Evolutionary conservation across 1,140 invertebrate genomes (phyloP).

Genomic region (Drosophila obscura): DNA sequence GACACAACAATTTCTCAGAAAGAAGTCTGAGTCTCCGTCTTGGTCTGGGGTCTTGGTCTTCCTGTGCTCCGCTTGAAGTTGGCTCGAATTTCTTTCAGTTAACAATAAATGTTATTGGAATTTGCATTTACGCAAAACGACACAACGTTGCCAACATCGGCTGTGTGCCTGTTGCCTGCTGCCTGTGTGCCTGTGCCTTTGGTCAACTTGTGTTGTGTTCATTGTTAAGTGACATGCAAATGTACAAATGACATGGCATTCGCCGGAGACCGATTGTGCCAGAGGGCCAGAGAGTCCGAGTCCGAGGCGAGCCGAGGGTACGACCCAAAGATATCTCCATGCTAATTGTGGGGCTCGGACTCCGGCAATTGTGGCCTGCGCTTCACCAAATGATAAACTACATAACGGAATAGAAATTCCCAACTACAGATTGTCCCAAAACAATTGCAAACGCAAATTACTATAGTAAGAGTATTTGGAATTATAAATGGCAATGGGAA

Average conservation of each 20-base stretch:
- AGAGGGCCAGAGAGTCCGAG: neutral
- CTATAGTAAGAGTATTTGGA: too few species aligned
- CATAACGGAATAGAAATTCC: neutral
- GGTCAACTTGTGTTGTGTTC: slow-evolving; percentile 45
- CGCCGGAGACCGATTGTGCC: slow-evolving; percentile 12
- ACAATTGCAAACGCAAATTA: slow-evolving; percentile 11
- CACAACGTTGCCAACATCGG: neutral
- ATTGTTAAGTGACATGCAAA: slow-evolving; percentile 75
- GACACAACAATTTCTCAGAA: slow-evolving; percentile 44
- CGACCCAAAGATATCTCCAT: slow-evolving; percentile 6
- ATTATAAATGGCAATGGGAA: slow-evolving; percentile 4
- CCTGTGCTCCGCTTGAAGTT: slow-evolving; percentile 44
- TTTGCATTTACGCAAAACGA: slow-evolving; percentile 38
- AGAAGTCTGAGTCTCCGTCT: slow-evolving; percentile 36
- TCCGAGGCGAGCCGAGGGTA: neutral
- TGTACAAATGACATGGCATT: slow-evolving; percentile 72
- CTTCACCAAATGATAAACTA: slow-evolving; percentile 20
- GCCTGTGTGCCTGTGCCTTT: slow-evolving; percentile 10
- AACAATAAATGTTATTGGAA: slow-evolving; percentile 52
- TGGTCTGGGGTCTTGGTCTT: slow-evolving; percentile 9
- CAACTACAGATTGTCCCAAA: neutral
- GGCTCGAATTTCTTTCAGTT: slow-evolving; percentile 49
- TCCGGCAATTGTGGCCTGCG: slow-evolving; percentile 24
- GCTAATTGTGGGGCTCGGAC: slow-evolving; percentile 56
- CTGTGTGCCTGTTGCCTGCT: neutral